Conservation (phyloP, 2,888 invertebrate genomes). For the Caenorhabditis zanzibari region DNA sequence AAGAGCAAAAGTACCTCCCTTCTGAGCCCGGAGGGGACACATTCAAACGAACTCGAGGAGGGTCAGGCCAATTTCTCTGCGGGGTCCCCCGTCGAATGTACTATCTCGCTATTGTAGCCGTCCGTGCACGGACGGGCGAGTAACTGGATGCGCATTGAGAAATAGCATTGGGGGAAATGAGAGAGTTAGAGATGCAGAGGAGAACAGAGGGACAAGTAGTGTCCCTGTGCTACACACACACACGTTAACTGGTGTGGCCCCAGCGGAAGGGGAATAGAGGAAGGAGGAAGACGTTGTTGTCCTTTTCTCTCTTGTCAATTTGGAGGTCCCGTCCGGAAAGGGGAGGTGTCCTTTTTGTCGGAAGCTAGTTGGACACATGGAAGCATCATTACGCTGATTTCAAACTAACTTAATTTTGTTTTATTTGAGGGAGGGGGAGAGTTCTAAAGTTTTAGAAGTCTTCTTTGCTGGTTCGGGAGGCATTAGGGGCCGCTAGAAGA, state of each 20-base stretch:
- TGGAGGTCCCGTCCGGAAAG: constrained; percentile 41
- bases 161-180: constrained; percentile 15
- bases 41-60: constrained; percentile 40
- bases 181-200: constrained; percentile 10
- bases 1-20: constrained; percentile 11
- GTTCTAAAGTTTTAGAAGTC: neutral
- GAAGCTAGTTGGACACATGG: neutral
- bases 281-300: constrained; percentile 33
- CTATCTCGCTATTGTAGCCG: constrained; percentile 60
- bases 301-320: constrained; percentile 41
- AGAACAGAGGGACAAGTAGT: neutral
- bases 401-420: constrained; percentile 1
- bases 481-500: no score
- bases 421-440: neutral
- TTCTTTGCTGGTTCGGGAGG: neutral
- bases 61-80: constrained; percentile 49
- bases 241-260: constrained; percentile 55
- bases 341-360: constrained; percentile 38
- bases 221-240: constrained; percentile 52
- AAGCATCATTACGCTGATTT: constrained; percentile 28
- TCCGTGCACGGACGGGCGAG: constrained; percentile 42
- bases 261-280: neutral
- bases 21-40: constrained; percentile 21
- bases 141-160: constrained; percentile 60
- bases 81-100: constrained; percentile 8